These are phyloP conservation scores for Anas georgica DNA, from an alignment of 2,797 vertebrate genomes.

Conservation along the genomic window DNA sequence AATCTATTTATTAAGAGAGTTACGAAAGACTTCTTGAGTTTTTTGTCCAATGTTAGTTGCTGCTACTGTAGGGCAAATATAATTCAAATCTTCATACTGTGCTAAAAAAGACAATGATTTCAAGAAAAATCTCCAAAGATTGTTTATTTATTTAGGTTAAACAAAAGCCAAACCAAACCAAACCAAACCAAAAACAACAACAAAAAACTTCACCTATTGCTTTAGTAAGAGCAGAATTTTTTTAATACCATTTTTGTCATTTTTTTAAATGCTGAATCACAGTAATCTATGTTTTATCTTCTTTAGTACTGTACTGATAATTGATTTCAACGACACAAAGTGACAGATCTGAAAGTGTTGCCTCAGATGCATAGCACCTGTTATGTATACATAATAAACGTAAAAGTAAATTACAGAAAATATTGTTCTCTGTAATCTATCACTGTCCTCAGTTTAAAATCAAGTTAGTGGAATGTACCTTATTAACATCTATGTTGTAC, in stretches of 20 bases:
- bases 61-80: background rate
- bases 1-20: constrained; percentile 12
- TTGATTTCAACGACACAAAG: background rate
- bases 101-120: background rate
- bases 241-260: background rate
- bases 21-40: background rate
- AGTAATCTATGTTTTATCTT: background rate
- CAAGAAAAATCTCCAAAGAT: background rate
- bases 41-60: background rate
- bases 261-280: background rate
- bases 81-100: background rate
- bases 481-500: background rate
- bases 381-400: background rate
- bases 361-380: background rate
- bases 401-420: background rate
- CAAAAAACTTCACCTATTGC: background rate
- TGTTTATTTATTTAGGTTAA: background rate
- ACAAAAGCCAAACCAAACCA: background rate
- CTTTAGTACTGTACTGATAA: background rate
- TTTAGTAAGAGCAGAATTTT: background rate
- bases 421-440: background rate
- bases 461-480: background rate
- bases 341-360: background rate
- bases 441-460: background rate
- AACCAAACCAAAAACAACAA: too few species aligned